Conservation (phyloP, 2,888 invertebrate species). For the Drosophila longiperda region DNA sequence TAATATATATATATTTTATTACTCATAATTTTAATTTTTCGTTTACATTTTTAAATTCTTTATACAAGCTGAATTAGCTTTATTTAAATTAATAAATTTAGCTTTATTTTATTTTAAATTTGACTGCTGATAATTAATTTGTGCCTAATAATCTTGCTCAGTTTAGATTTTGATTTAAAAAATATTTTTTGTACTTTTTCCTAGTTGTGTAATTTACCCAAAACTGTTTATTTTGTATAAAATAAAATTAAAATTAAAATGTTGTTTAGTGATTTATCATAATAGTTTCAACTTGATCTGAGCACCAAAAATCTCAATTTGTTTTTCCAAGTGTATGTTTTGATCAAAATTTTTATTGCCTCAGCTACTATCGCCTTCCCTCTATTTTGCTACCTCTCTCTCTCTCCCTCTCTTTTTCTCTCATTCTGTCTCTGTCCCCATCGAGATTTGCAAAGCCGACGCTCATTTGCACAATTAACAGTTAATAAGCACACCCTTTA, state of each 20-base stretch:
- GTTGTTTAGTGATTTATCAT: neutral
- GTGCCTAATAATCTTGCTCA: neutral
- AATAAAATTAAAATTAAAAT: neutral
- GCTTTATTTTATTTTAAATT: neutral
- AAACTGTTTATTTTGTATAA: neutral
- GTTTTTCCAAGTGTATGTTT: constrained; percentile 1
- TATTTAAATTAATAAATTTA: neutral
- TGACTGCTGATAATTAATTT: neutral
- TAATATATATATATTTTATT: no score
- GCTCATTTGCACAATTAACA: constrained; percentile 66
- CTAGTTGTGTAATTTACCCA: neutral
- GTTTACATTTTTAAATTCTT: neutral
- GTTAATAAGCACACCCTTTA: constrained; percentile 66
- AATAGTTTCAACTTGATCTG: neutral
- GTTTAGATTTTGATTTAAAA: neutral
- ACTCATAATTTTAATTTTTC: no score
- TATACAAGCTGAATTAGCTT: neutral
- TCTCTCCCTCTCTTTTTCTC: neutral
- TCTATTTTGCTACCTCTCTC: no score
- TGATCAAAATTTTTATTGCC: neutral
- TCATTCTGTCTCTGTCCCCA: neutral
- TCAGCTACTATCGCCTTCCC: neutral
- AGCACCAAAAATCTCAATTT: no score
- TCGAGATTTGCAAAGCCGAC: constrained; percentile 33
- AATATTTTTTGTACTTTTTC: neutral